These are phyloP conservation scores for Drosophila kokeensis DNA, from an alignment of 2,888 invertebrate genomes.

Conservation along the genomic window DNA sequence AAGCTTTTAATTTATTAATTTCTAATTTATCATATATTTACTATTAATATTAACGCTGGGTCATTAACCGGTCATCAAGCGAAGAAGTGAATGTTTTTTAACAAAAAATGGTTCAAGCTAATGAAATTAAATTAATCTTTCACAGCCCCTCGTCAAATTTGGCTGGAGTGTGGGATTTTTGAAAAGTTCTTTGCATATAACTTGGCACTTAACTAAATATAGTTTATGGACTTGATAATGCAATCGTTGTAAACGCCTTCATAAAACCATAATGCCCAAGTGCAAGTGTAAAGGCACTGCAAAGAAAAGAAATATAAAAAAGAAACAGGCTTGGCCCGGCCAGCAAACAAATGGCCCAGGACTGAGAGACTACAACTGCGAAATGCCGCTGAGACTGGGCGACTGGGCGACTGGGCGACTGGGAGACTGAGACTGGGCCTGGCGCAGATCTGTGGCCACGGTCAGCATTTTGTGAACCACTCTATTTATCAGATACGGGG, in stretches of 20 bases:
- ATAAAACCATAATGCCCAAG: conserved; percentile 35
- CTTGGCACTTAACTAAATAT: conserved; percentile 7
- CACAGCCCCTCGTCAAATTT: not conserved
- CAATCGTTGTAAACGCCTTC: conserved; percentile 24
- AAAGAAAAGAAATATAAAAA: conserved; percentile 48
- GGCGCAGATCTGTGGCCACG: conserved; percentile 53
- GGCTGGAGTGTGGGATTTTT: not conserved
- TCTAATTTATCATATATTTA: not conserved
- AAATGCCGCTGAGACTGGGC: conserved; percentile 19
- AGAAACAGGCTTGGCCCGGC: conserved; percentile 76
- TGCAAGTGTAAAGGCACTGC: conserved; percentile 35
- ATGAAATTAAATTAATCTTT: conserved; percentile 5
- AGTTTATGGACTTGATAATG: conserved; percentile 37
- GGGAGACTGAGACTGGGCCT: conserved; percentile 20
- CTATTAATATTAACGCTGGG: not conserved
- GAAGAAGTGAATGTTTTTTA: not conserved
- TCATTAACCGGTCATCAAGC: not conserved
- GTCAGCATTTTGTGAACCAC: conserved; percentile 83
- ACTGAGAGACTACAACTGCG: conserved; percentile 40
- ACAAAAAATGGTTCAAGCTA: not conserved
- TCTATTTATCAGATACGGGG: conserved; percentile 80
- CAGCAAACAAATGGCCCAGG: conserved; percentile 76
- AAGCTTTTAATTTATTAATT: not conserved
- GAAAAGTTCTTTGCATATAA: conserved; percentile 1
- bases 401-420: conserved; percentile 3